A percentile compares a stretch with the other conserved stretches of the same genome.
Conservation (phyloP, 1,140 invertebrate genomes). For the Oncopeltus fasciatus region DNA sequence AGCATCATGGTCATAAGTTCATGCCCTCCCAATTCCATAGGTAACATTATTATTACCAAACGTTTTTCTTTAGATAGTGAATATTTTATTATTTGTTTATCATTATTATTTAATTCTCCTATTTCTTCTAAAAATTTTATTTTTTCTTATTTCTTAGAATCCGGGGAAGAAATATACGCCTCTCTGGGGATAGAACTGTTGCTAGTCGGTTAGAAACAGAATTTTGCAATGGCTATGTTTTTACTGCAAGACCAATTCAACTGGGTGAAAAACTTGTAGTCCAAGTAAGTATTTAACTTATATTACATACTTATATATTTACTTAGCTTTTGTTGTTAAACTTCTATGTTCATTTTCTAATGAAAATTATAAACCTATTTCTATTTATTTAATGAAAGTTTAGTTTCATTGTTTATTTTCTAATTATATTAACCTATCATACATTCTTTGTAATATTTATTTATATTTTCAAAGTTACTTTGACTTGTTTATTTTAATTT, state of each 20-base stretch:
- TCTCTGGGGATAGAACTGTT: slow-evolving; percentile 61
- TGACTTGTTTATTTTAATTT: too few species aligned
- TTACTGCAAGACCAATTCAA: slow-evolving; percentile 68
- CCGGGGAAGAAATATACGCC: slow-evolving; percentile 67
- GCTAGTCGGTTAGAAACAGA: slow-evolving; percentile 69
- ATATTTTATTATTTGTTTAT: slow-evolving; percentile 24
- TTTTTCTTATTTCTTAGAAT: slow-evolving; percentile 41
- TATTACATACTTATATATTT: too few species aligned
- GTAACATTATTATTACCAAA: too few species aligned
- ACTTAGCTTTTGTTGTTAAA: too few species aligned
- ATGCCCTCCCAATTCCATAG: slow-evolving; percentile 53
- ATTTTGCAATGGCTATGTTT: slow-evolving; percentile 89
- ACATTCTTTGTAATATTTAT: too few species aligned
- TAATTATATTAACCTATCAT: too few species aligned
- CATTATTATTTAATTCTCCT: background rate
- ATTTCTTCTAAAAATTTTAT: too few species aligned
- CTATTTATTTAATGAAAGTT: too few species aligned
- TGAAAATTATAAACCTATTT: background rate
- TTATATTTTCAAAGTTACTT: too few species aligned
- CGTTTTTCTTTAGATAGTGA: too few species aligned
- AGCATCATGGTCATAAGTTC: slow-evolving; percentile 37
- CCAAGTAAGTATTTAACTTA: background rate
- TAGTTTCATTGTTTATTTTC: too few species aligned
- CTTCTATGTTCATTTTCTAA: too few species aligned
- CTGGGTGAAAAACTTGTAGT: slow-evolving; percentile 47